A percentile compares a stretch with the other conserved stretches of the same genome.
These are phyloP conservation scores for Meiosimyza decipiens DNA, from an alignment of 2,888 invertebrate species.

Conservation along the genomic window DNA sequence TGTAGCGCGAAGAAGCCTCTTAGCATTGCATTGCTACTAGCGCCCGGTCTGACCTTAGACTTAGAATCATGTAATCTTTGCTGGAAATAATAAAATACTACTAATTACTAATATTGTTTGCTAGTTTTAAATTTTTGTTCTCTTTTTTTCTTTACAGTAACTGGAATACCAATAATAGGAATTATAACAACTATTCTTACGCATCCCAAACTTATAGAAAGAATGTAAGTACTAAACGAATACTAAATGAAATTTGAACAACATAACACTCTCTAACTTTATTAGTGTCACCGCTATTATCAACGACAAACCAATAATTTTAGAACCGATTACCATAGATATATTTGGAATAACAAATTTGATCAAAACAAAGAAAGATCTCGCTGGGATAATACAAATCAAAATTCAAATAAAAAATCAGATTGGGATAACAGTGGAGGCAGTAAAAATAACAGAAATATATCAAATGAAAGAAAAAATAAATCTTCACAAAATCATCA, in stretches of 20 bases:
- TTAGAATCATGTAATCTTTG: no score
- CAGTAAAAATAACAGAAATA: background rate
- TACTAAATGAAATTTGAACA: no score
- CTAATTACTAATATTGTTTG: no score
- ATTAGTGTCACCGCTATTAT: background rate
- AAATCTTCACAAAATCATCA: background rate
- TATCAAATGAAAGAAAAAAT: background rate
- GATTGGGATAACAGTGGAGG: background rate
- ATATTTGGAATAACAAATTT: background rate
- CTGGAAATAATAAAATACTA: no score
- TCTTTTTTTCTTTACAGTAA: slow-evolving; percentile 44
- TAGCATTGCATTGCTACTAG: no score
- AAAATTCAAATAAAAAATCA: background rate
- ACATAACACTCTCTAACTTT: no score
- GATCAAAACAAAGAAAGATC: background rate
- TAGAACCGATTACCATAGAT: background rate
- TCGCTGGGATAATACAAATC: slow-evolving; percentile 6
- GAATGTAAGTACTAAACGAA: slow-evolving; percentile 48
- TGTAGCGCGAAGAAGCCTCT: no score
- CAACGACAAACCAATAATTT: background rate
- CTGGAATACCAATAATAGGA: slow-evolving; percentile 35
- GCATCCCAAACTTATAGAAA: slow-evolving; percentile 39
- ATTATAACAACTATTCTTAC: slow-evolving; percentile 33
- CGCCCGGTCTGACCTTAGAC: no score
- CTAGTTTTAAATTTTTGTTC: no score